Evolutionary conservation across 1,140 invertebrate genomes (phyloP), one percentile per base, ranked within the genome.

Genomic region (Drosophila ogumai): DNA sequence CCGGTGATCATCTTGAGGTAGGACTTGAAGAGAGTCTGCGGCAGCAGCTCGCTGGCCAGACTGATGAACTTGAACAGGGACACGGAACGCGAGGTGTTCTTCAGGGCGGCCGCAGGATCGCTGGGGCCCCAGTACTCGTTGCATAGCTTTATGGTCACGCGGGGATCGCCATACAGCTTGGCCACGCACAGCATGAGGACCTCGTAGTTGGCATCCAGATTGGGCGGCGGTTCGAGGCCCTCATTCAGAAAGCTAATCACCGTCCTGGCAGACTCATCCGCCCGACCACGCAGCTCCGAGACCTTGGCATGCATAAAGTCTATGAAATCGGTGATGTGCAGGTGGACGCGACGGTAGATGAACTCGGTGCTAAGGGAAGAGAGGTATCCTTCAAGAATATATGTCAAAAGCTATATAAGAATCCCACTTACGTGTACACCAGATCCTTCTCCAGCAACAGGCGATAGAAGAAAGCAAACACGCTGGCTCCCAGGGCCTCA

Each of bases 11-110:
- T 97, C 67, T 95, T 96, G 47, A 98, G 93, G 93, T 98, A 99
- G 0, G 97, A 96, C 9, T 97, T 95, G 92, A 98, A 98, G 32
- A 99, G 93, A 3, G 96, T 95, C 13, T 97, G 95, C n/a, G 97
- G 96, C 36, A 98, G 93, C 90, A 97, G 94, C 91, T 98, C 97
- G 49, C 98, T 97, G 41, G 97, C 96, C 57, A 98, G 94, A 6
- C 97, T 94, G 5, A 99, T 95, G 93, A 99, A 98, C 93, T 99
- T 99, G 92, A 97, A 98, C 9, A 99, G 93, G 1, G 96, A 96
- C 17, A 97, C 95, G 82, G 97, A 94, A 34, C 95, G 93, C 0
- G 95, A 94, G 36, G 93, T 93, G 7, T 90, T 81, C 25, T 75
- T 72, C 3, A 68, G 13, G 0, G 52, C 38, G 0, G 19, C 49